Base-by-base conservation (phyloP, 1,140 invertebrate species). In the Panagrolaimus sp. region DNA sequence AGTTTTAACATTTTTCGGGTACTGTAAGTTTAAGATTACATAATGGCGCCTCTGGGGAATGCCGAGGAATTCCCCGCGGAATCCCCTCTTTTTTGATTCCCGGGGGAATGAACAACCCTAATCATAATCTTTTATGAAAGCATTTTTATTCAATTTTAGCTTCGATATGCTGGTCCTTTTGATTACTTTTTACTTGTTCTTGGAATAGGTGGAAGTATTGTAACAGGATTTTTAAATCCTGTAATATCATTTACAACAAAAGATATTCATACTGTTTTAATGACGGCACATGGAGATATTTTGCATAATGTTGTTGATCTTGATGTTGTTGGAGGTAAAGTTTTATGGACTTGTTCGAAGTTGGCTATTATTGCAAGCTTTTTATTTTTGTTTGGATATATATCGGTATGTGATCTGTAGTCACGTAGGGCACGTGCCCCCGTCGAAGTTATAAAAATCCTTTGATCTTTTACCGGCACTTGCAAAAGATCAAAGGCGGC, bases 321-420 rank as follows among this genome's bases (percentile, higher is more conserved):
- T 21, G 0, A 21, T 52, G 1, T 52, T 14, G 48, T 52, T 52
- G 48, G 17, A 5, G 48, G n/a, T 10, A 24, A 21, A 9, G 48
- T 52, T 8, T 21, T 52, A 24, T 24, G 26, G 15, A 24, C 48
- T 21, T 52, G 48, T 15, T n/a, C n/a, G 7, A 8, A 21, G 4
- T 21, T 52, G 48, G 48, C 48, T 0, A 14, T 14, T 4, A 52
- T 21, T 52, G 48, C n/a, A n/a, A 52, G n/a, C 26, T n/a, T 24
- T 52, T 21, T 52, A 24, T 24, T 52, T 52, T 21, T 52, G n/a
- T 52, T 52, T 52, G 48, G 48, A n/a, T 52, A 52, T 12, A 52
- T 52, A 9, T 52, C 48, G 9, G 48, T 52, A 4, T 8, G 48
- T 52, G 9, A 46, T 9, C 45, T 46, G n/a, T n/a, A n/a, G n/a